Conservation (phyloP, 2,797 vertebrate species). For the Leucoraja ocellata region DNA sequence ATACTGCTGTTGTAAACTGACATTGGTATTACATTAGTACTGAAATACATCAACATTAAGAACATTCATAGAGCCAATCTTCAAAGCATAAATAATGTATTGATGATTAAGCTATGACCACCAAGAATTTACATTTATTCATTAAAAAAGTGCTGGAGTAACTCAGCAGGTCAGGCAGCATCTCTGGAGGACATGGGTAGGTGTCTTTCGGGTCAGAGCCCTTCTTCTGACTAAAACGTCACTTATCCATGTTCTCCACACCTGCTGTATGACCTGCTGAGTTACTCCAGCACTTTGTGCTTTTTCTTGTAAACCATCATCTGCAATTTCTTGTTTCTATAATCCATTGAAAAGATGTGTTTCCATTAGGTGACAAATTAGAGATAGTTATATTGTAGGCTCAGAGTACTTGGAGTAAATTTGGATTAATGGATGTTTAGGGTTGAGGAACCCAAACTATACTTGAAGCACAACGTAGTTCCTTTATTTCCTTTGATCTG, state of each 20-base stretch:
- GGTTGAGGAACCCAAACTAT: not conserved
- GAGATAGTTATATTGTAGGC: not conserved
- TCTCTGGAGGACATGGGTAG: no score
- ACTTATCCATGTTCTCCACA: no score
- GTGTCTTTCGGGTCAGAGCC: no score
- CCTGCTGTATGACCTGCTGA: no score
- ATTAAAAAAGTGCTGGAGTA: no score
- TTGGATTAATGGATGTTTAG: not conserved
- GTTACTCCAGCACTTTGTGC: no score
- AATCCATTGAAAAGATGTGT: not conserved
- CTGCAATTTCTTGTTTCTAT: no score
- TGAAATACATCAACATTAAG: not conserved
- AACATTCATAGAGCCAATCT: not conserved
- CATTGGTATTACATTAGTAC: not conserved
- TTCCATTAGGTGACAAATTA: not conserved
- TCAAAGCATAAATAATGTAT: not conserved
- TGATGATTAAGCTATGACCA: not conserved
- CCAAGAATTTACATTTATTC: no score
- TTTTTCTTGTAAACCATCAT: no score
- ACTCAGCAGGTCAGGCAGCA: no score
- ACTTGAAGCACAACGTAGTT: not conserved
- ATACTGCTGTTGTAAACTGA: not conserved
- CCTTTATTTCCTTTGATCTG: not conserved
- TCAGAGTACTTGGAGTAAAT: not conserved
- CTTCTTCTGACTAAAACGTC: no score